phyloP scores from a whole-genome alignment of 1,140 invertebrate genomes.

The Elymnias hypermnestra region DNA sequence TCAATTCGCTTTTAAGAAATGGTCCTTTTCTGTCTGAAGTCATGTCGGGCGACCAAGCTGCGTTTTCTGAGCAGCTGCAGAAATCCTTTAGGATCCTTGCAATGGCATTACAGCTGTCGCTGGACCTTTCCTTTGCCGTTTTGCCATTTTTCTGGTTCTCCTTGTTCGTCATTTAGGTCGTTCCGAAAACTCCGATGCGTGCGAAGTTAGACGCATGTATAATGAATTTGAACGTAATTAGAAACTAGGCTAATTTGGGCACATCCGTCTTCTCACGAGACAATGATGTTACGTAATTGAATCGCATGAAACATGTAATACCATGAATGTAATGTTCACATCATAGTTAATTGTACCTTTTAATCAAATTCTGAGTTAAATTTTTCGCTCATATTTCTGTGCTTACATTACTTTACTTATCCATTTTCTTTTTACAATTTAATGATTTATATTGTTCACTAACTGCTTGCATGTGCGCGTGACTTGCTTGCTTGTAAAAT shows the following conservation, averaged over 20 bases:
- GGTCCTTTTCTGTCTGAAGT: conserved; percentile 55
- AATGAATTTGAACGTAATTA: conserved; percentile 27
- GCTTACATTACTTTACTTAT: no score
- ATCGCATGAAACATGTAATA: conserved; percentile 15
- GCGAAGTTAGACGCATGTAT: conserved; percentile 10
- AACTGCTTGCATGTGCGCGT: not conserved
- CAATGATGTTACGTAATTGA: conserved; percentile 17
- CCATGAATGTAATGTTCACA: conserved; percentile 8
- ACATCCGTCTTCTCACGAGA: conserved; percentile 32
- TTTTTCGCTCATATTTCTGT: no score
- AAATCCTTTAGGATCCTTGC: conserved; percentile 68
- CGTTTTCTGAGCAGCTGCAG: conserved; percentile 71
- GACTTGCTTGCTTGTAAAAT: conserved; percentile 2
- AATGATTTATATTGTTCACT: no score
- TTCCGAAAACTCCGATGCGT: conserved; percentile 22
- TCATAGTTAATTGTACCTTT: conserved; percentile 2
- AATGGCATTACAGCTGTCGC: conserved; percentile 61
- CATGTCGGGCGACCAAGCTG: conserved; percentile 72
- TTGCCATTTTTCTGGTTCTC: conserved; percentile 37
- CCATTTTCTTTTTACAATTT: no score
- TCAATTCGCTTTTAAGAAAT: conserved; percentile 62
- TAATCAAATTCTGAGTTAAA: not conserved
- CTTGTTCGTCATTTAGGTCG: conserved; percentile 48
- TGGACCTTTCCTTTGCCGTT: conserved; percentile 55
- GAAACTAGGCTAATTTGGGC: conserved; percentile 26